Base-by-base conservation (phyloP, 2,797 vertebrate species). In the Gallinago solitaria region DNA sequence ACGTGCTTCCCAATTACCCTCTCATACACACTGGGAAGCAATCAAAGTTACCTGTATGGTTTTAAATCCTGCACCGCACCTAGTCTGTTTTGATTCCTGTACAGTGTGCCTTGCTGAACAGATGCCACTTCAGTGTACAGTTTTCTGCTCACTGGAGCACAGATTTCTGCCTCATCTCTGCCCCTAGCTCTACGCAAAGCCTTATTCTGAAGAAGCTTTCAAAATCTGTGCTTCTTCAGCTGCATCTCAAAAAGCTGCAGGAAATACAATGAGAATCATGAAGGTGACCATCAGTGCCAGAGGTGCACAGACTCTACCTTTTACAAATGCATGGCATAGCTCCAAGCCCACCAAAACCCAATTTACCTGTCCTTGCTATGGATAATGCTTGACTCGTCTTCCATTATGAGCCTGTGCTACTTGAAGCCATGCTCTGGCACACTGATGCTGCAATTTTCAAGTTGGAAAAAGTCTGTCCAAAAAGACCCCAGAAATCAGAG, bases 61-160 rank as follows among this genome's bases (percentile, higher is more conserved):
- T 76, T 74, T 48, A 67, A 74, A 50, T 19, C 35, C 82, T 64
- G 43, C 32, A 68, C 45, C 16, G 61, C 33, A 56, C 1, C 1
- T 30, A 28, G 9, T 20, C 57, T 12, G 8, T 56, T 85, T 3
- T 35, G 12, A 16, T 47, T 54, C 23, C 79, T 43, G 33, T 69
- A 41, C 19, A 43, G 48, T n/a, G 35, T 69, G 7, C 37, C 32
- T 86, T 2, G 1, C 30, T 43, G 33, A 94, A 65, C 28, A 83
- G 57, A 68, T 43, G 25, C 39, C 1, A 0, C 27, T 63, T 41
- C 33, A 45, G 14, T 3, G 23, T n/a, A 32, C 0, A 0, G 9
- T 53, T 53, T 85, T 67, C 71, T 87, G n/a, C 51, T 61, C 47
- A 35, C 0, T 43, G 28, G 5, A 73, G n/a, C 51, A 60, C 28